These are phyloP conservation scores for Octomys mimax DNA, from an alignment of 2,797 vertebrate species.

Conservation along the genomic window DNA sequence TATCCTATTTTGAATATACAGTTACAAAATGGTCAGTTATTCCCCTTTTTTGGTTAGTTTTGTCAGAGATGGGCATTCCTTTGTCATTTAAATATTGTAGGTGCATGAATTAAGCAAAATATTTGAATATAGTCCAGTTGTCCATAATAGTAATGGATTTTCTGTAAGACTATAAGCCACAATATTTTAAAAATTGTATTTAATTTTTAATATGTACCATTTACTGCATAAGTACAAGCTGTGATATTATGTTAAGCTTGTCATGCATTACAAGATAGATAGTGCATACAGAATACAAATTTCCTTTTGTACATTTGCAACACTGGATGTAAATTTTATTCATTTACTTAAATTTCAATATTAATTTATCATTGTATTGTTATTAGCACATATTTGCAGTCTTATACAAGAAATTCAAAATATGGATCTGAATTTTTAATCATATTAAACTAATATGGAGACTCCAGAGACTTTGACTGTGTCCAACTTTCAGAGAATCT, in stretches of 20 bases:
- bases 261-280: background rate
- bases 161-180: background rate
- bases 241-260: background rate
- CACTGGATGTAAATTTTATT: background rate
- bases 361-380: background rate
- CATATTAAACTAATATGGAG: background rate
- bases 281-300: background rate
- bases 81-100: too few relatives aligned
- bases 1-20: too few relatives aligned
- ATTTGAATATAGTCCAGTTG: too few relatives aligned
- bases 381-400: background rate
- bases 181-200: conserved; percentile 33
- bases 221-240: conserved; percentile 7
- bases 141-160: too few relatives aligned
- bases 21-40: too few relatives aligned
- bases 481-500: conserved; percentile 8
- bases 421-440: conserved; percentile 16
- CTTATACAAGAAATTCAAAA: background rate
- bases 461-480: background rate
- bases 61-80: too few relatives aligned
- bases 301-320: background rate
- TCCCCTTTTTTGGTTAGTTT: too few relatives aligned
- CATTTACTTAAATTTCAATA: background rate
- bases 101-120: too few relatives aligned
- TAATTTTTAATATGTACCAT: conserved; percentile 9